Conservation (phyloP, 2,113 vertebrate species). For the Tragulus kanchil region DNA sequence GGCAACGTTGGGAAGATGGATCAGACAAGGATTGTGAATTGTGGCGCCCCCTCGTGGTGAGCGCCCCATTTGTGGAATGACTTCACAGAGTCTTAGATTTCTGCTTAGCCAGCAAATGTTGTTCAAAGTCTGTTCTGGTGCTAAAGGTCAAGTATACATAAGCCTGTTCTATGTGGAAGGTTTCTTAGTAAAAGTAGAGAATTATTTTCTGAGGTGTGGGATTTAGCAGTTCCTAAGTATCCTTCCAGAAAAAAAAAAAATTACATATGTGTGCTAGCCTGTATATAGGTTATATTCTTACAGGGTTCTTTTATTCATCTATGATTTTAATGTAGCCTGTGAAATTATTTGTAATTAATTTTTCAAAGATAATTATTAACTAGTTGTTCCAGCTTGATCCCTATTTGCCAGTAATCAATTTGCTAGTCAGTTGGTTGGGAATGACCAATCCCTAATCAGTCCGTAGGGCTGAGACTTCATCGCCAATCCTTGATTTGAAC, state of each 20-base stretch:
- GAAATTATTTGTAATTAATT: background rate
- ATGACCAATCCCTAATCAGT: background rate
- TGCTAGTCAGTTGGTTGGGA: background rate
- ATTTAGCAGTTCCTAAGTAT: conserved; percentile 29
- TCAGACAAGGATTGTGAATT: background rate
- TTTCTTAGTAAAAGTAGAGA: background rate
- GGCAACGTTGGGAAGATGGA: rapidly evolving
- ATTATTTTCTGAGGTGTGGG: background rate
- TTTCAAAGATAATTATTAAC: background rate
- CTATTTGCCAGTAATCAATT: background rate
- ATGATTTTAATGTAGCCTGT: conserved; percentile 15
- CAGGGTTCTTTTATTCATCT: background rate
- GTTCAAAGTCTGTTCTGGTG: background rate
- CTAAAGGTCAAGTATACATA: background rate
- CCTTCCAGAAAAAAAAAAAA: background rate
- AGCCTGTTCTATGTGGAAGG: background rate
- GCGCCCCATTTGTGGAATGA: background rate
- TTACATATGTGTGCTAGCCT: background rate
- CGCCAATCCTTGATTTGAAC: background rate
- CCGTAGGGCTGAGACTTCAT: background rate
- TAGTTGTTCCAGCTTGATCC: background rate
- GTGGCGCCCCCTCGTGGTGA: conserved; percentile 60
- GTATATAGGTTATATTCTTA: background rate
- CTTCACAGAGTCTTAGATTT: background rate
- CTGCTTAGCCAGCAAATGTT: background rate